phyloP scores from a whole-genome alignment of 2,888 invertebrate species.

The Synergus umbraculus region DNA sequence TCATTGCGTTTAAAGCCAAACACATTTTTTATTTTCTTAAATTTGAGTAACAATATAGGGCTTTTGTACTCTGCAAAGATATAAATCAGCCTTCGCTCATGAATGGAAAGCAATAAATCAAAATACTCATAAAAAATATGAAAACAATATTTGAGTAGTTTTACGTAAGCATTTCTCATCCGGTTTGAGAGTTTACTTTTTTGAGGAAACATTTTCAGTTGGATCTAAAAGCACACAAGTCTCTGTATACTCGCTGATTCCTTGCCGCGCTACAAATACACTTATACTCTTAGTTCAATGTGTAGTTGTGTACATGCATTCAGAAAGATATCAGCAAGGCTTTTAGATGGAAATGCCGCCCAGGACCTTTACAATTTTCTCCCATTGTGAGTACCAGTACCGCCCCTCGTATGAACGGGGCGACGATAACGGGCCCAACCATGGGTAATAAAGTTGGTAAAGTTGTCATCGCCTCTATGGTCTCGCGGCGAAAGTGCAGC shows the following conservation, averaged over 20 bases:
- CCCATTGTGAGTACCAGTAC: constrained; percentile 48
- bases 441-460: constrained; percentile 59
- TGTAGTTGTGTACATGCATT: neutral
- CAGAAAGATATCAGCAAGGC: constrained; percentile 29
- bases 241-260: constrained; percentile 29
- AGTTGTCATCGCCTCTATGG: constrained; percentile 55
- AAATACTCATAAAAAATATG: neutral
- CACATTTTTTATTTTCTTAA: neutral
- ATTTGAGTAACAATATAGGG: neutral
- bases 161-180: constrained; percentile 18
- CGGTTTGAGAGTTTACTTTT: constrained; percentile 26
- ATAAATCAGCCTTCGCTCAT: neutral
- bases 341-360: constrained; percentile 42
- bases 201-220: constrained; percentile 18
- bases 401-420: constrained; percentile 10
- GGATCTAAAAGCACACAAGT: constrained; percentile 23
- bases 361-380: constrained; percentile 61
- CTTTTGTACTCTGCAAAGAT: neutral
- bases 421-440: constrained; percentile 58
- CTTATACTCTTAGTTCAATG: neutral
- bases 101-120: neutral
- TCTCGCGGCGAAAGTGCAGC: constrained; percentile 38
- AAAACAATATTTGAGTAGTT: constrained; percentile 15
- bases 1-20: neutral
- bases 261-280: neutral